Percentiles rank a stretch among this genome's conserved stretches.
Conservation (phyloP, 1,140 invertebrate genomes). For the Cydia fagiglandana region DNA sequence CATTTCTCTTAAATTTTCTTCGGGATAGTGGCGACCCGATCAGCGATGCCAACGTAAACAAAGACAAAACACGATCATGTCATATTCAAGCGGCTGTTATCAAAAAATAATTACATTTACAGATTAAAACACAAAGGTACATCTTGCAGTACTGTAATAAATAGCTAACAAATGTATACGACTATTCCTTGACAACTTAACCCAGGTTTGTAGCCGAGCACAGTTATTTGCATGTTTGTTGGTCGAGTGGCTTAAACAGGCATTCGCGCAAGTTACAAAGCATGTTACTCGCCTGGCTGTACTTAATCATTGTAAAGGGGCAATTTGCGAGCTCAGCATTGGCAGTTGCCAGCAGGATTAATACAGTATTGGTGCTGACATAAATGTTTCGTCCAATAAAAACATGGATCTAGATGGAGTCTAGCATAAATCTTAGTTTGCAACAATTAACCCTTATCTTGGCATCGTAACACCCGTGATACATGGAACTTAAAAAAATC, state of each 20-base stretch:
- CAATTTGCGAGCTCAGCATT: conserved; percentile 16
- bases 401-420: neutral
- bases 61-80: too few species aligned
- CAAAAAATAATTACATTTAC: too few species aligned
- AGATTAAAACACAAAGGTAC: too few species aligned
- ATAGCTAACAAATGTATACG: neutral
- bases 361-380: neutral
- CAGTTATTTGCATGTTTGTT: conserved; percentile 16
- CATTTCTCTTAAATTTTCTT: too few species aligned
- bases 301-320: conserved; percentile 15
- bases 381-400: neutral
- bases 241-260: conserved; percentile 2
- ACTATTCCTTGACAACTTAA: neutral
- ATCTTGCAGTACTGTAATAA: too few species aligned
- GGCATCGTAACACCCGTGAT: too few species aligned
- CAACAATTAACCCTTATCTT: too few species aligned
- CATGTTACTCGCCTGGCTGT: neutral
- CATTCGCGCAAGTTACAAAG: conserved; percentile 19
- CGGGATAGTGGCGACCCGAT: too few species aligned
- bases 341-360: neutral
- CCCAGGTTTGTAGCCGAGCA: neutral
- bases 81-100: too few species aligned
- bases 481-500: too few species aligned
- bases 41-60: too few species aligned
- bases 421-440: neutral